Percentiles rank a stretch among this genome's conserved stretches.
Conservation (phyloP, 2,797 vertebrate genomes). For the Urosaurus nigricauda region DNA sequence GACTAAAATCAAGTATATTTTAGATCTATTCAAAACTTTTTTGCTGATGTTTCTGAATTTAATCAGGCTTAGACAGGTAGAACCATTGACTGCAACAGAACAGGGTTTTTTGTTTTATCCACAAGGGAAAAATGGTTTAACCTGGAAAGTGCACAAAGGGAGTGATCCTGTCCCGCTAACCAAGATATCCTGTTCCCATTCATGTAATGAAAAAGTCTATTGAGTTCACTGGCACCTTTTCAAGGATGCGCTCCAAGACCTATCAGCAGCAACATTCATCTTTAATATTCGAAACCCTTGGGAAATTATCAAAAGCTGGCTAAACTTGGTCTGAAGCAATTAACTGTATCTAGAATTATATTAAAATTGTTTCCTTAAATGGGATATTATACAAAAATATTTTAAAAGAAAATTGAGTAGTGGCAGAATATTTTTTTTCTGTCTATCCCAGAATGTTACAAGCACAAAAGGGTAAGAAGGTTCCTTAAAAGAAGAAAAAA, state of each 20-base stretch:
- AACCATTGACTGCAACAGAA: slow-evolving; percentile 18
- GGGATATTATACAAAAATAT: slow-evolving; percentile 12
- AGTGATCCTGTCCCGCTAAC: slow-evolving; percentile 47
- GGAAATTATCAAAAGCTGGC: slow-evolving; percentile 32
- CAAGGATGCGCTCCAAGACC: slow-evolving; percentile 56
- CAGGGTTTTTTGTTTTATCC: not conserved
- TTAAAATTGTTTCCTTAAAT: not conserved
- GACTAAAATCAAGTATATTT: not conserved
- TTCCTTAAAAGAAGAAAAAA: not conserved
- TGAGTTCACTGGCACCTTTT: slow-evolving; percentile 68
- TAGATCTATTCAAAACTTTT: not conserved
- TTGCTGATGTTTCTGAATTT: slow-evolving; percentile 1
- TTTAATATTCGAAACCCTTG: slow-evolving; percentile 53
- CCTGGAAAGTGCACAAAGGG: slow-evolving; percentile 21
- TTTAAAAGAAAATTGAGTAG: no score
- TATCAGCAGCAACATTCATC: slow-evolving; percentile 44
- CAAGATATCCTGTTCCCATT: slow-evolving; percentile 59
- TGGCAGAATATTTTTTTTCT: not conserved
- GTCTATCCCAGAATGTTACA: not conserved
- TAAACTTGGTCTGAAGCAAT: slow-evolving; percentile 31
- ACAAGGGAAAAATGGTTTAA: not conserved
- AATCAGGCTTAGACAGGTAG: not conserved
- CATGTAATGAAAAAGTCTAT: slow-evolving; percentile 44
- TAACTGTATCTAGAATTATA: not conserved
- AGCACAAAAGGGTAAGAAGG: not conserved